These are phyloP conservation scores for Dendrocopos noguchii DNA, from an alignment of 2,113 vertebrate species.

Conservation along the genomic window DNA sequence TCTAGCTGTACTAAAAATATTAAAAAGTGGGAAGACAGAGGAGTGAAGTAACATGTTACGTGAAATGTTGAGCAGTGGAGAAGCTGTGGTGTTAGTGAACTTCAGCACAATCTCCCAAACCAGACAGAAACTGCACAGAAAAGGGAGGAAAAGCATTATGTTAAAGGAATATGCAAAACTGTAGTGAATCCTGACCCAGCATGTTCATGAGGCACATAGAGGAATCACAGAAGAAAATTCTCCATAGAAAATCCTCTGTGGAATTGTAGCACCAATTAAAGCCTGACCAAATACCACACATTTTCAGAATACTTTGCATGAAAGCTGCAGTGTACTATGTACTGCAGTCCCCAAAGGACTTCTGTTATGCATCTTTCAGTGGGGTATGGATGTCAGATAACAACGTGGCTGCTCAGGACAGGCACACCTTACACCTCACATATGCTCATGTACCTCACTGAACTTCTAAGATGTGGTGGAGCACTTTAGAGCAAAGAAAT, in stretches of 20 bases:
- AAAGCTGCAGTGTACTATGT: not conserved
- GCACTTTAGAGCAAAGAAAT: not conserved
- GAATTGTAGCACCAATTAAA: not conserved
- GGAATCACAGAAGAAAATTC: not conserved
- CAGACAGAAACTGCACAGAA: not conserved
- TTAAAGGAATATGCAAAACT: not conserved
- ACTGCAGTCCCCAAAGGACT: not conserved
- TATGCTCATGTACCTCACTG: not conserved
- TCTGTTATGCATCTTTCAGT: not conserved
- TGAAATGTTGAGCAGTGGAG: not conserved
- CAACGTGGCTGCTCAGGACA: not conserved
- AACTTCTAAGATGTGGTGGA: not conserved
- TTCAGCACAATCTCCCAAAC: not conserved
- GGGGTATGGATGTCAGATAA: not conserved
- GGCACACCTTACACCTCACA: too few relatives aligned
- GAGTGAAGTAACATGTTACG: not conserved
- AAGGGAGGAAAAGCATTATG: not conserved
- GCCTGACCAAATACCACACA: not conserved
- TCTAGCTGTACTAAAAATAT: not conserved
- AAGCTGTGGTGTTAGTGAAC: not conserved
- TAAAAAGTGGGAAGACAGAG: not conserved
- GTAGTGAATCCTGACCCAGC: not conserved
- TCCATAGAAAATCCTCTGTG: not conserved
- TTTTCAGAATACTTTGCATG: not conserved
- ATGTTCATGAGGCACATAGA: not conserved